Evolutionary conservation across 2,888 invertebrate genomes (phyloP), one percentile per base, ranked within the genome.

Genomic region (Arrhopalites spinosus): DNA sequence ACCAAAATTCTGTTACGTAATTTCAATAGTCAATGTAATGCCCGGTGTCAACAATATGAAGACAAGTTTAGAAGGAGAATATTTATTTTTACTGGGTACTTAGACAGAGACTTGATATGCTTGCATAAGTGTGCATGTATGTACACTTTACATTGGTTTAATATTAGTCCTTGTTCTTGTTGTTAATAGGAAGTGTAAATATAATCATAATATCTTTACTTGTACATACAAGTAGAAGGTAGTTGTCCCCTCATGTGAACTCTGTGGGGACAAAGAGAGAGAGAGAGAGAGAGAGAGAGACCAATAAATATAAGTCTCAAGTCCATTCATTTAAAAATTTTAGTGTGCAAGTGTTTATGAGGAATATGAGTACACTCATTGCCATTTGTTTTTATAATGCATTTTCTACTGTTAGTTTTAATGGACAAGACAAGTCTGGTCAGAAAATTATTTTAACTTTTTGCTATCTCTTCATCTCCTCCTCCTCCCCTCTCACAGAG

Each of bases 321-420:
- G 59, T 59, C 23, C 71, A 71, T 71, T 71, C 71, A 71, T 71
- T 71, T 8, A 59, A 61, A 43, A 50, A n/a, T n/a, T n/a, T n/a
- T n/a, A n/a, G 36, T 36, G 59, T 61, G 71, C 71, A 71, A 71
- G 71, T 71, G 71, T 71, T 59, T 71, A 56, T 36, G 61, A 15
- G 71, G 50, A 68, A 68, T 29, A 43, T 71, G 61, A 59, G 36
- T 36, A 11, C 23, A 61, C 43, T 29, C 59, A 53, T 59, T 61
- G 61, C 71, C 71, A 71, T 59, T 59, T 71, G 59, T 71, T 71
- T 59, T 71, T n/a, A 36, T 36, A 61, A 45, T 71, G 36, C 43
- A 43, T 71, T 68, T 59, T 29, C 36, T n/a, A n/a, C n/a, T 25
- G 61, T 2, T 29, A n/a, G 2, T 1, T 2, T 61, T 59, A 56